These are phyloP conservation scores for Xiphophorus birchmanni DNA, from an alignment of 2,797 vertebrate species.

Conservation along the genomic window DNA sequence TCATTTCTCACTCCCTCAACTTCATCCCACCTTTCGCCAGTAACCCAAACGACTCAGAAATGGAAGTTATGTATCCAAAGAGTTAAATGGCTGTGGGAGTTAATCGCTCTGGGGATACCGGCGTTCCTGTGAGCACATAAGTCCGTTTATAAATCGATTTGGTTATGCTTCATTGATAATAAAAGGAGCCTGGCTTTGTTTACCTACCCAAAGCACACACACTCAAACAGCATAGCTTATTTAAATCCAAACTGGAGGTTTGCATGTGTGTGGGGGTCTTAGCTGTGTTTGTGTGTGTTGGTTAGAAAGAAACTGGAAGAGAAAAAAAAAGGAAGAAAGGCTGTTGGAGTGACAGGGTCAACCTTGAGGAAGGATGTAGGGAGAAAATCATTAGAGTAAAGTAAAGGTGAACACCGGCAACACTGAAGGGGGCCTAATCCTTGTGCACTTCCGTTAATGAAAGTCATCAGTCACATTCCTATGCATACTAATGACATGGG, in stretches of 20 bases:
- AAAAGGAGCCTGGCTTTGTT: slow-evolving; percentile 81
- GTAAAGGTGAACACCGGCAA: slow-evolving; percentile 70
- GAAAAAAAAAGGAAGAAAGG: slow-evolving; percentile 2
- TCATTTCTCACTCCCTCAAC: slow-evolving; percentile 40
- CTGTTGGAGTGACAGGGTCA: slow-evolving; percentile 69
- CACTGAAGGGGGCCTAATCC: slow-evolving; percentile 73
- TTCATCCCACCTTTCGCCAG: slow-evolving; percentile 33
- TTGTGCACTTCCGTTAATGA: slow-evolving; percentile 74
- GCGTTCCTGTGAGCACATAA: slow-evolving; percentile 75
- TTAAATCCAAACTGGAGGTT: slow-evolving; percentile 26
- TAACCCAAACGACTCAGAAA: slow-evolving; percentile 60
- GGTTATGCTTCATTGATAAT: slow-evolving; percentile 81
- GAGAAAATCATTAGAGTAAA: slow-evolving; percentile 71
- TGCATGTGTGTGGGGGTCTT: slow-evolving; percentile 11
- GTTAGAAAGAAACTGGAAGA: slow-evolving; percentile 6
- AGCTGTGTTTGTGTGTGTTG: slow-evolving; percentile 5
- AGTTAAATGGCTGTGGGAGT: slow-evolving; percentile 69
- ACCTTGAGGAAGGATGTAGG: slow-evolving; percentile 67
- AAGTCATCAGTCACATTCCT: slow-evolving; percentile 78
- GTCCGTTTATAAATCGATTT: slow-evolving; percentile 83
- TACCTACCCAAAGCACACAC: slow-evolving; percentile 63
- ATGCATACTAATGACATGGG: slow-evolving; percentile 67
- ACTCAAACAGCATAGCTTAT: slow-evolving; percentile 25
- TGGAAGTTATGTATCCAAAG: slow-evolving; percentile 72
- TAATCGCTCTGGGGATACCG: slow-evolving; percentile 69